These are phyloP conservation scores for Solea senegalensis DNA, from an alignment of 2,113 vertebrate genomes.

Conservation along the genomic window DNA sequence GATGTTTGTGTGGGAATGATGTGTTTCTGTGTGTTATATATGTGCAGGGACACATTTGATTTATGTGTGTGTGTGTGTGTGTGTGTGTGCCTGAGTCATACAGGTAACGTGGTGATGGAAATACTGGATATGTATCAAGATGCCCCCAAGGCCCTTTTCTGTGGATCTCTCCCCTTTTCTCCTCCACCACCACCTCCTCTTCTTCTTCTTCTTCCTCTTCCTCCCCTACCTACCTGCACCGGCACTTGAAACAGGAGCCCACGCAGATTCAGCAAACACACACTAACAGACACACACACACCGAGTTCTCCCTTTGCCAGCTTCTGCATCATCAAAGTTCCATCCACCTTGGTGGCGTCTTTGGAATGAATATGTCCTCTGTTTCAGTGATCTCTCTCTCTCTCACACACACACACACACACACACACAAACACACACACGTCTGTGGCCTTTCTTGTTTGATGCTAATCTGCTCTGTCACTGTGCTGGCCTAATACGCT, in stretches of 20 bases:
- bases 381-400: conserved; percentile 77
- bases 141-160: conserved; percentile 78
- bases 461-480: conserved; percentile 88
- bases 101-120: conserved; percentile 77
- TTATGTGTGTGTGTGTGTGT: conserved; percentile 42
- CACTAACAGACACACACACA: conserved; percentile 59
- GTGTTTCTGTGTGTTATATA: conserved; percentile 63
- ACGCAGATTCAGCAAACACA: conserved; percentile 82
- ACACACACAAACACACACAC: conserved; percentile 60
- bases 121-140: conserved; percentile 78
- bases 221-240: conserved; percentile 80
- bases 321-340: conserved; percentile 89
- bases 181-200: conserved; percentile 56
- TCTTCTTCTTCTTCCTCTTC: conserved; percentile 66
- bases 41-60: conserved; percentile 59
- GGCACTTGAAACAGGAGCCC: conserved; percentile 86
- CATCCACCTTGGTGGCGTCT: conserved; percentile 85
- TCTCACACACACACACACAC: conserved; percentile 48
- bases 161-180: conserved; percentile 73
- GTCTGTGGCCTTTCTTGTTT: conserved; percentile 82
- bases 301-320: conserved; percentile 84
- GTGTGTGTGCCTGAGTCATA: conserved; percentile 73
- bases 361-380: conserved; percentile 84
- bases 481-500: conserved; percentile 75
- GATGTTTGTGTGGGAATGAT: conserved; percentile 67